Evolutionary conservation across 2,797 vertebrate species (phyloP).

Genomic region (Choloepus didactylus): DNA sequence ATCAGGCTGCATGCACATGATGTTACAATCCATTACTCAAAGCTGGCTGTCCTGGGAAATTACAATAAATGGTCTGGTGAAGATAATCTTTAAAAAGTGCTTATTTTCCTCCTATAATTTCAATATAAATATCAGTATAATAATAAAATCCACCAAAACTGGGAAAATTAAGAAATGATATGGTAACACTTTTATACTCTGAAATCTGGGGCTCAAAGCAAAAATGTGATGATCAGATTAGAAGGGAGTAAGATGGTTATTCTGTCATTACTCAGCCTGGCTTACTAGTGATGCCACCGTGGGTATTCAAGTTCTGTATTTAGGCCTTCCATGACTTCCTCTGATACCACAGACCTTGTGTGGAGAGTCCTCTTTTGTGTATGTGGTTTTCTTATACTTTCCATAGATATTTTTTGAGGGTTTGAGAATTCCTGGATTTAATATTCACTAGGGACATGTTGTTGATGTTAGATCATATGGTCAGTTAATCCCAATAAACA

Average conservation of each 20-base stretch:
- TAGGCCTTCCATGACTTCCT: slow-evolving; percentile 13
- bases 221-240: not conserved
- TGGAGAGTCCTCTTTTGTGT: not conserved
- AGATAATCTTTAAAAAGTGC: slow-evolving; percentile 10
- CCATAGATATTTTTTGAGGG: not conserved
- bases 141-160: slow-evolving; percentile 36
- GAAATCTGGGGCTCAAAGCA: slow-evolving; percentile 23
- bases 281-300: not conserved
- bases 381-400: slow-evolving; percentile 35
- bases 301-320: not conserved
- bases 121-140: slow-evolving; percentile 31
- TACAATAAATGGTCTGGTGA: slow-evolving; percentile 14
- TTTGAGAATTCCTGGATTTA: not conserved
- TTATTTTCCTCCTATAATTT: slow-evolving; percentile 54
- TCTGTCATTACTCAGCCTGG: not conserved
- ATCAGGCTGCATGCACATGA: not conserved
- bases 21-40: not conserved
- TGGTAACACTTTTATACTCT: not conserved
- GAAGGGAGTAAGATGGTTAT: not conserved
- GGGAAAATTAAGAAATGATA: slow-evolving; percentile 33
- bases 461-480: not conserved
- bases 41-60: slow-evolving; percentile 9
- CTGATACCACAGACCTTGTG: not conserved
- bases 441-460: not conserved
- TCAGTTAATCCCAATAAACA: not conserved